Evolutionary conservation across 2,113 vertebrate species (phyloP).

Genomic region (Etheostoma cragini): DNA sequence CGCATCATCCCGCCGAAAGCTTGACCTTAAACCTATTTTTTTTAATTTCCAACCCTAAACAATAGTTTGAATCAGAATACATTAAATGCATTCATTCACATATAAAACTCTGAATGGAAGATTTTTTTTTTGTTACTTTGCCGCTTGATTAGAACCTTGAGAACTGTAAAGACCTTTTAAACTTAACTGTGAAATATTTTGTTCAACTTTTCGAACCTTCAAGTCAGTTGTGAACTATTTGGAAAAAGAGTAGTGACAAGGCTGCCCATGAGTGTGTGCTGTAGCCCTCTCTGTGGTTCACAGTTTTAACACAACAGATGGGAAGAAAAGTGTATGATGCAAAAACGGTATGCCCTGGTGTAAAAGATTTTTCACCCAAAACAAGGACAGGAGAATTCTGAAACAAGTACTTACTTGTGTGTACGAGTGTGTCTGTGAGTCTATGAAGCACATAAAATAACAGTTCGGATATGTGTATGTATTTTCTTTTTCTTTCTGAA

Average conservation of each 20-base stretch:
- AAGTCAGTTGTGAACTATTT: constrained; percentile 24
- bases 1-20: not conserved
- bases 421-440: not conserved
- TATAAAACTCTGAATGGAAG: not conserved
- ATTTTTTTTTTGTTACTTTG: not conserved
- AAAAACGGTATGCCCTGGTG: not conserved
- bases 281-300: not conserved
- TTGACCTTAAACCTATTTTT: constrained; percentile 4
- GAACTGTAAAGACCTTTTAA: not conserved
- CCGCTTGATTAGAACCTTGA: constrained; percentile 5
- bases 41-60: not conserved
- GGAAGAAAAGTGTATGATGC: constrained; percentile 6
- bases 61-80: not conserved
- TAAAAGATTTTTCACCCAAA: not conserved
- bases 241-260: not conserved
- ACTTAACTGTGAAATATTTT: constrained; percentile 6
- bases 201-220: not conserved
- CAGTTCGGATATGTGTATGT: not conserved
- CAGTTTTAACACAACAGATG: constrained; percentile 33
- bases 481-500: constrained; percentile 17
- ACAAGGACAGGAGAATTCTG: not conserved
- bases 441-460: constrained; percentile 28
- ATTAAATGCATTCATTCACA: not conserved
- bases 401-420: not conserved
- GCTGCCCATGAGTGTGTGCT: constrained; percentile 1